Percentiles rank a stretch among this genome's conserved stretches.
Evolutionary conservation across 2,797 vertebrate species (phyloP).

Genomic region (Synaphobranchus kaupii): DNA sequence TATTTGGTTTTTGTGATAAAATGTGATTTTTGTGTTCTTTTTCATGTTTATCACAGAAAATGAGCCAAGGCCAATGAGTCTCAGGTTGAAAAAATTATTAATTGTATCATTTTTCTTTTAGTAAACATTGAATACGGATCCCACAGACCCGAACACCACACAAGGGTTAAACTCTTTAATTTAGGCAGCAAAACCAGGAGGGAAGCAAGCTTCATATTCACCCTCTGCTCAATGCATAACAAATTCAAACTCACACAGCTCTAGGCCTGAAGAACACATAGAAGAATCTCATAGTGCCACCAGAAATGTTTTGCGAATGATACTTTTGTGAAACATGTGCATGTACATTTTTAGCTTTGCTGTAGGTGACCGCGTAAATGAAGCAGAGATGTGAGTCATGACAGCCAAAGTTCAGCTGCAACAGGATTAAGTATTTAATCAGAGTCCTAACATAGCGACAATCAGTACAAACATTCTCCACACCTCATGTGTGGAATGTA

Average conservation of each 20-base stretch:
- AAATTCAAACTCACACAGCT: neutral
- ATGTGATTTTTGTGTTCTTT: no score
- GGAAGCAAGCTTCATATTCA: neutral
- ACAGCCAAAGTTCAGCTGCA: neutral
- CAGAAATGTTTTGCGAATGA: neutral
- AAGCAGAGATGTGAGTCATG: neutral
- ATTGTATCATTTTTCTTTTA: no score
- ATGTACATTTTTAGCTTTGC: neutral
- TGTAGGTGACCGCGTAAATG: neutral
- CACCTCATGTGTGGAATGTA: neutral
- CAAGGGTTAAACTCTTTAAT: no score
- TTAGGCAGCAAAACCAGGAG: neutral
- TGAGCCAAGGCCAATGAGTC: no score
- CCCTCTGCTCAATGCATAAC: neutral
- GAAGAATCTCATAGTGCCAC: neutral
- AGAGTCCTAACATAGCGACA: neutral
- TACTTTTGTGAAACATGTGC: neutral
- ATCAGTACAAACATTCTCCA: neutral
- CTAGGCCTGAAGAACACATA: neutral
- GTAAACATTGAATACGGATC: no score
- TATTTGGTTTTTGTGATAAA: no score
- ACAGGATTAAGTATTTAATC: neutral
- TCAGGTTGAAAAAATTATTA: no score
- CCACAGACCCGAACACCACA: no score
- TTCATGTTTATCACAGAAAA: no score